Conservation (phyloP, 2,888 invertebrate genomes). For the Ectobius pallidus region DNA sequence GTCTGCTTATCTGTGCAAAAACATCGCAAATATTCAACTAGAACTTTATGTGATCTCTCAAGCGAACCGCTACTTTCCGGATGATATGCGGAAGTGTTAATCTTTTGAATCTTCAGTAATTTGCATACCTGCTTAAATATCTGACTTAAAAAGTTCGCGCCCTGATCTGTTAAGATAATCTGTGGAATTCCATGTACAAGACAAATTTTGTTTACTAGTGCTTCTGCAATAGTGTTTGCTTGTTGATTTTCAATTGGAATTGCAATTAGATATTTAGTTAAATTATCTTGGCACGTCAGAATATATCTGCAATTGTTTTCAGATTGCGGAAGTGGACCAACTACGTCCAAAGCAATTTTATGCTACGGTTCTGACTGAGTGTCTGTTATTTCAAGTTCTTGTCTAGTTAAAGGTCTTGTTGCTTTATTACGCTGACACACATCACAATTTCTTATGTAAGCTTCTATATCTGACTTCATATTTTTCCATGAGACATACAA, state of each 20-base stretch:
- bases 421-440: slow-evolving; percentile 14
- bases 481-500: neutral
- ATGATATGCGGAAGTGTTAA: slow-evolving; percentile 11
- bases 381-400: neutral
- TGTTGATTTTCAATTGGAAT: slow-evolving; percentile 48
- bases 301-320: neutral
- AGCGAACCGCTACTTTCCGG: neutral
- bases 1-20: neutral
- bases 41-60: slow-evolving; percentile 7
- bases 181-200: slow-evolving; percentile 44
- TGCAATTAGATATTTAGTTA: slow-evolving; percentile 9
- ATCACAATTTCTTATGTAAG: neutral
- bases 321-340: neutral
- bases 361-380: neutral
- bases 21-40: neutral
- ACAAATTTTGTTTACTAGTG: slow-evolving; percentile 43
- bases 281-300: slow-evolving; percentile 6
- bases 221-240: slow-evolving; percentile 48
- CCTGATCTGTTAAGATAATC: slow-evolving; percentile 48
- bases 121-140: slow-evolving; percentile 44
- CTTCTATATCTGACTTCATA: neutral
- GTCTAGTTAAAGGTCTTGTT: neutral
- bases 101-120: slow-evolving; percentile 11
- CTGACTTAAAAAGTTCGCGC: slow-evolving; percentile 47
- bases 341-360: neutral